Conservation (phyloP, 2,797 vertebrate species). For the Pagetopsis macropterus region DNA sequence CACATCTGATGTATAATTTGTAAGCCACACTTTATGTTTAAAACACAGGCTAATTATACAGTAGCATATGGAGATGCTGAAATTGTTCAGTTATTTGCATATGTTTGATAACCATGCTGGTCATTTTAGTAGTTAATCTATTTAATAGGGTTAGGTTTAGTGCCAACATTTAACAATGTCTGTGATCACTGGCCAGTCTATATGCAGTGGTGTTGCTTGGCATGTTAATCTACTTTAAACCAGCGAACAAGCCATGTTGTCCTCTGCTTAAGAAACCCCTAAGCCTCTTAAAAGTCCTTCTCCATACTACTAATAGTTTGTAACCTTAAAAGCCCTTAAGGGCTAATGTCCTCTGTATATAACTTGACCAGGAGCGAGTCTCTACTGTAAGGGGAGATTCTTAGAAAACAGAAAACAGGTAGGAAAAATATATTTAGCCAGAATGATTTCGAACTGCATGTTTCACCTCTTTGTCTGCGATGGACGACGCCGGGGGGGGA, state of each 20-base stretch:
- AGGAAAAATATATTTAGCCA: too few relatives aligned
- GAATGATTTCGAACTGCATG: too few relatives aligned
- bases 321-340: neutral
- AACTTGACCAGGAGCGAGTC: neutral
- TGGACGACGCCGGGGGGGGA: slow-evolving; percentile 85
- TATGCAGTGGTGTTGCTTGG: too few relatives aligned
- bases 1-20: neutral
- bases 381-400: neutral
- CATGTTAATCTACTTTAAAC: too few relatives aligned
- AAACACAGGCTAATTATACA: neutral
- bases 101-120: neutral
- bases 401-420: too few relatives aligned
- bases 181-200: too few relatives aligned
- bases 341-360: neutral
- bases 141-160: neutral
- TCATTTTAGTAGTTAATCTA: neutral
- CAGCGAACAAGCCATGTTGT: neutral
- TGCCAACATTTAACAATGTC: neutral
- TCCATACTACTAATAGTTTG: neutral
- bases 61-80: neutral
- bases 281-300: neutral
- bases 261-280: neutral
- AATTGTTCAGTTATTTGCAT: neutral
- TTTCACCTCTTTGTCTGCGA: slow-evolving; percentile 90
- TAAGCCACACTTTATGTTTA: neutral